Evolutionary conservation across 2,113 vertebrate species (phyloP).

Genomic region (Sminthopsis crassicaudata): DNA sequence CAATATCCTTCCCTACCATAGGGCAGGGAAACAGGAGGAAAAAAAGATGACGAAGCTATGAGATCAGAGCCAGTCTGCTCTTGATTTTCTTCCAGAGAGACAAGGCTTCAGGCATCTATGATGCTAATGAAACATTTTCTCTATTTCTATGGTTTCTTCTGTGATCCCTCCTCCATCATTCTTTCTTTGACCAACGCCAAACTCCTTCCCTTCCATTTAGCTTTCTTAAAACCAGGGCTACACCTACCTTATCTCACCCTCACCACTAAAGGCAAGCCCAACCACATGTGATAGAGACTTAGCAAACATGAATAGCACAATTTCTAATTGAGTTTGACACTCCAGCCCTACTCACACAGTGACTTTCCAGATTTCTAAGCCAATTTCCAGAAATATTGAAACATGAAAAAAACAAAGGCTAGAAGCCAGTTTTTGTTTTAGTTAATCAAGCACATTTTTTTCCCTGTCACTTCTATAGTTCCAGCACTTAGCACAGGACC

Average conservation of each 20-base stretch:
- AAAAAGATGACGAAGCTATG: not conserved
- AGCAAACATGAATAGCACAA: not conserved
- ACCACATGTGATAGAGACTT: not conserved
- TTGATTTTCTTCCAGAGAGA: not conserved
- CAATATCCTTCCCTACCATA: not conserved
- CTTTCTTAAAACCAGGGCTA: not conserved
- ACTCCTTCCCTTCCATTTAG: not conserved
- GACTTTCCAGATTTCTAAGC: not conserved
- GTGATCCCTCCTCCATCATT: not conserved
- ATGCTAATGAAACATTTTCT: not conserved
- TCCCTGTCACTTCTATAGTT: not conserved
- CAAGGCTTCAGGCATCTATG: not conserved
- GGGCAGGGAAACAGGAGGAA: not conserved
- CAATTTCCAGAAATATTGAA: not conserved
- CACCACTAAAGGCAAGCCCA: not conserved
- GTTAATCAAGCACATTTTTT: not conserved
- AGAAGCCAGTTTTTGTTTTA: not conserved
- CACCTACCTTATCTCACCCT: not conserved
- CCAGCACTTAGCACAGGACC: not conserved
- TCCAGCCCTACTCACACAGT: not conserved
- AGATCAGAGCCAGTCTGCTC: not conserved
- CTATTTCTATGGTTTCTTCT: not conserved
- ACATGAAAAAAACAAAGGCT: not conserved
- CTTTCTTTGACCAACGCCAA: not conserved
- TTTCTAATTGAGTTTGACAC: not conserved